Evolutionary conservation across 1,140 invertebrate genomes (phyloP).

Genomic region (Condylostylus longicornis): DNA sequence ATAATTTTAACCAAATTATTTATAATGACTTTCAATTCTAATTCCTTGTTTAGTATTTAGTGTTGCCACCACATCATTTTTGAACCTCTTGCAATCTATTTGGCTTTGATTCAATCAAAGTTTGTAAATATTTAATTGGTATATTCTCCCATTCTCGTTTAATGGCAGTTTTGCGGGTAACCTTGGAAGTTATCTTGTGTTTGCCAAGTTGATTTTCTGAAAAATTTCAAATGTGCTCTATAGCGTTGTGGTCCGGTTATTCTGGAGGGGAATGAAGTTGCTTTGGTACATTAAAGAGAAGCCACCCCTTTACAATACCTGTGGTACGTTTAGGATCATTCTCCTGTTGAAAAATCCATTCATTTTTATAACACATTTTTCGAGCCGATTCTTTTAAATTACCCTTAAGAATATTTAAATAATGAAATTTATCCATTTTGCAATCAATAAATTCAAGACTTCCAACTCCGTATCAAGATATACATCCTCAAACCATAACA

Average conservation of each 20-base stretch:
- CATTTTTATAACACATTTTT: constrained; percentile 7
- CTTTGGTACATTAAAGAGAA: constrained; percentile 8
- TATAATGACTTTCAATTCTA: too few relatives aligned
- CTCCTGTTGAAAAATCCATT: constrained; percentile 6
- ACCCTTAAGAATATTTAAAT: constrained; percentile 12
- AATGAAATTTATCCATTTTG: constrained; percentile 9
- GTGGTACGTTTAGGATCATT: constrained; percentile 19
- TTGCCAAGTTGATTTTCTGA: constrained; percentile 10
- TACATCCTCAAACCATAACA: constrained; percentile 28
- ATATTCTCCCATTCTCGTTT: constrained; percentile 13
- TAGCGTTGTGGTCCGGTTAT: constrained; percentile 11
- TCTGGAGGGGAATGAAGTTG: constrained; percentile 19
- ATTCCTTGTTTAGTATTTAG: too few relatives aligned
- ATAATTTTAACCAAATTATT: too few relatives aligned
- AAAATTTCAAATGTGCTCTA: constrained; percentile 12
- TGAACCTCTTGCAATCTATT: too few relatives aligned
- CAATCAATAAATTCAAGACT: constrained; percentile 14
- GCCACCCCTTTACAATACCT: constrained; percentile 11
- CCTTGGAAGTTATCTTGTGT: not conserved
- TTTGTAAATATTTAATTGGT: too few relatives aligned
- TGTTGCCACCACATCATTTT: too few relatives aligned
- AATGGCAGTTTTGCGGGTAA: constrained; percentile 7
- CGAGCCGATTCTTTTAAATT: constrained; percentile 9
- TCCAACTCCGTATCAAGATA: constrained; percentile 16
- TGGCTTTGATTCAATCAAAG: too few relatives aligned